Evolutionary conservation across 2,888 invertebrate species (phyloP), one percentile per base, ranked within the genome.

Genomic region (Acrobasis repandana): DNA sequence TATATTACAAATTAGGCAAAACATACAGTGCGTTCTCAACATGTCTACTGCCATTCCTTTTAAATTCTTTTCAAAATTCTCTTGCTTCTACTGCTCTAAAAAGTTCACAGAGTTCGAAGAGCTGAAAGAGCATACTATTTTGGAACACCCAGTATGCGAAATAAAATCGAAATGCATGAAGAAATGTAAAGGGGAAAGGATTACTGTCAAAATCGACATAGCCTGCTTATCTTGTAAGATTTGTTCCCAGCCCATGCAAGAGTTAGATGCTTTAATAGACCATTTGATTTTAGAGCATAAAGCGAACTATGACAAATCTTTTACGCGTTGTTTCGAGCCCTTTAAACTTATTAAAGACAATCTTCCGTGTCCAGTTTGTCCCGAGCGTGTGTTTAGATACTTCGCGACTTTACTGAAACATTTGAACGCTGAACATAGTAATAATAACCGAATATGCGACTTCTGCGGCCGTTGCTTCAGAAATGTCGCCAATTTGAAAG

Each of bases 11-110:
- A 87, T 90, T 10, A 70, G 91, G 15, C 76, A 82, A 61, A 91
- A 92, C 61, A 90, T 92, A 46, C 80, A 82, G 61, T 84, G 80
- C 58, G 84, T 92, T 1, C 66, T 91, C 0, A 91, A 90, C 63
- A 89, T 87, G 88, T 89, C 92, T 0, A 89, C 88, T 0, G 91
- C 88, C 0, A 67, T 85, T 3, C 91, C 91, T 0, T 92, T 92
- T 56, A 86, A 85, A 64, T 92, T 88, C 64, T 85, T 88, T 63
- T 80, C 85, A 0, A 87, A 83, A 62, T 91, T 76, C 58, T 79
- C 82, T 1, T 92, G 91, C 59, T 92, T 91, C 65, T 87, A 88
- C 68, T 92, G 91, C 58, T 80, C 86, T 0, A 80, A 80, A 63
- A 84, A 83, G 61, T 90, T 85, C 43, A 71, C 78, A 0, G 87